Percentiles rank a stretch among this genome's conserved stretches.
Conservation (phyloP, 1,140 invertebrate genomes). For the Danaus melanippus region DNA sequence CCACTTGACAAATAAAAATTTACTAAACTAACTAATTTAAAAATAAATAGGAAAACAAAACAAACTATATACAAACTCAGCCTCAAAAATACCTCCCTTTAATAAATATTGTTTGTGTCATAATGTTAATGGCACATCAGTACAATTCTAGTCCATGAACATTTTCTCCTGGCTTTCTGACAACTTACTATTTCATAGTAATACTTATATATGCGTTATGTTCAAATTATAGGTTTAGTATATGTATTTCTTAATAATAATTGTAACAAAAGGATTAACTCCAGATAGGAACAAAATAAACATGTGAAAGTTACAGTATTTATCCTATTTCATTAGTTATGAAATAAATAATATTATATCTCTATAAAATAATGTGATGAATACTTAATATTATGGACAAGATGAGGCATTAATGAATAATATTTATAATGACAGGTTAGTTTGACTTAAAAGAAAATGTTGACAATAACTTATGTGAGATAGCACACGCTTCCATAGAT, state of each 20-base stretch:
- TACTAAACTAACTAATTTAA: conserved; percentile 42
- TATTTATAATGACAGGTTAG: too few relatives aligned
- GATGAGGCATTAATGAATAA: conserved; percentile 60
- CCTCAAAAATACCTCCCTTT: conserved; percentile 46
- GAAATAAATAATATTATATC: conserved; percentile 61
- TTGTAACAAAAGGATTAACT: conserved; percentile 10
- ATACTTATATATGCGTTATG: too few relatives aligned
- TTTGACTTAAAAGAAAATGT: too few relatives aligned
- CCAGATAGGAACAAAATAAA: conserved; percentile 60
- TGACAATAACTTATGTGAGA: too few relatives aligned
- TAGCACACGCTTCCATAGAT: too few relatives aligned
- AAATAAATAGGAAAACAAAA: conserved; percentile 62
- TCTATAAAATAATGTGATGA: conserved; percentile 63
- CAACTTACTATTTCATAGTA: too few relatives aligned
- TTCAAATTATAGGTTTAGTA: too few relatives aligned
- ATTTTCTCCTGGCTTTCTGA: too few relatives aligned
- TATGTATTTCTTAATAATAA: conserved; percentile 6
- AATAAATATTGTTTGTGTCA: conserved; percentile 18
- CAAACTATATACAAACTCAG: conserved; percentile 56
- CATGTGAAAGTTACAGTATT: conserved; percentile 28
- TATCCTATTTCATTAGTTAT: conserved; percentile 42
- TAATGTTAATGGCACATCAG: conserved; percentile 41
- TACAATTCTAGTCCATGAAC: not conserved
- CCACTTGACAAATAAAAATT: conserved; percentile 29
- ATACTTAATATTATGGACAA: conserved; percentile 61